A percentile compares a stretch with the other conserved stretches of the same genome.
Evolutionary conservation across 2,113 vertebrate species (phyloP).

Genomic region (Clarias magur): DNA sequence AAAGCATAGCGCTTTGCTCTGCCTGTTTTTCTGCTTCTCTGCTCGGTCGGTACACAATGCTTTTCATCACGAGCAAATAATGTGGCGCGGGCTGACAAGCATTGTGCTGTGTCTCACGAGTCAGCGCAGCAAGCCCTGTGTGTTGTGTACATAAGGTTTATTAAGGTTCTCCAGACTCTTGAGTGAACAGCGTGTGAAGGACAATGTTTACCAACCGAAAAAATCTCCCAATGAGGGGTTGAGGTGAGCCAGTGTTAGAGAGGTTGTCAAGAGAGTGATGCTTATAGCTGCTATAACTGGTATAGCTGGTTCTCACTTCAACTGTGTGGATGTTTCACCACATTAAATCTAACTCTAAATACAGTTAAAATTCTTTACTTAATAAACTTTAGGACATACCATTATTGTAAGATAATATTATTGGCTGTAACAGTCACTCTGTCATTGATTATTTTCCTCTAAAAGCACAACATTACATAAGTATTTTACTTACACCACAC

Average conservation of each 20-base stretch:
- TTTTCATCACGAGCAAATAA: constrained; percentile 7
- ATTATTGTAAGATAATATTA: no score
- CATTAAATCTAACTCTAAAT: no score
- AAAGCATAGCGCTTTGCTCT: no score
- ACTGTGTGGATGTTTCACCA: no score
- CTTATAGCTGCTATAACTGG: no score
- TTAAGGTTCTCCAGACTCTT: background rate
- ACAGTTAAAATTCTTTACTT: no score
- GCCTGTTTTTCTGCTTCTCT: no score
- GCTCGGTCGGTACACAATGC: background rate
- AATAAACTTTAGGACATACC: no score
- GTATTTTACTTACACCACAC: background rate
- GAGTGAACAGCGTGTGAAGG: background rate
- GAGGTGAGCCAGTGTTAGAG: no score
- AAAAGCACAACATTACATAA: background rate
- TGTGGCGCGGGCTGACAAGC: background rate
- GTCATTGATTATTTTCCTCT: background rate
- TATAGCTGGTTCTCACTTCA: no score
- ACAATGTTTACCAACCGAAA: background rate
- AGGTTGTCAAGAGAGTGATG: no score
- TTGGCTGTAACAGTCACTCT: no score
- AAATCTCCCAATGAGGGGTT: background rate
- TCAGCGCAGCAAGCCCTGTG: background rate
- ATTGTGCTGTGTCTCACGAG: background rate
- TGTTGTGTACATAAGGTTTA: background rate